Conservation (phyloP, 64 coral and sea anemone species). For the Actinia tenebrosa region DNA sequence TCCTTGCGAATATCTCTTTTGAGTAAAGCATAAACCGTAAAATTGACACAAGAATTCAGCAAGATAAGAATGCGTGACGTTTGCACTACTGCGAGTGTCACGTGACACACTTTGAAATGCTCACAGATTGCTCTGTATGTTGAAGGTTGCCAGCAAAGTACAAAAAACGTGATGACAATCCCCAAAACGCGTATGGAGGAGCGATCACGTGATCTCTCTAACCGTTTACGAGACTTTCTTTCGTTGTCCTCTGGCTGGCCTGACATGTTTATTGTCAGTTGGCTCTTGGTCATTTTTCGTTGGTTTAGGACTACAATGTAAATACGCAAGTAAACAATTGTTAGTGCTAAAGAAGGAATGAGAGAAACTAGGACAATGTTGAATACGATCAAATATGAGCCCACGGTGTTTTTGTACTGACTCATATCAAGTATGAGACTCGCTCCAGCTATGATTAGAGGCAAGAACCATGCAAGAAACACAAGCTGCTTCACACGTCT, state of each 20-base stretch:
- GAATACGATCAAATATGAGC: neutral
- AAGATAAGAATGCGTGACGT: slow-evolving; percentile 7
- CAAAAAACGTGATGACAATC: slow-evolving; percentile 1
- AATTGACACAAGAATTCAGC: neutral
- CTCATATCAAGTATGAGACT: neutral
- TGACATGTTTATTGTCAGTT: neutral
- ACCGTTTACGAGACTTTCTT: neutral
- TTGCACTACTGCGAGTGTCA: neutral
- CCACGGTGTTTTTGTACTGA: neutral
- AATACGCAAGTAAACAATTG: neutral
- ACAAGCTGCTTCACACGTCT: neutral
- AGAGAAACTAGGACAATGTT: neutral
- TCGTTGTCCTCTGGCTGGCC: neutral
- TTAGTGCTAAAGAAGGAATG: neutral
- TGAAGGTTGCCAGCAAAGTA: slow-evolving; percentile 8
- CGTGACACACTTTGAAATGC: neutral
- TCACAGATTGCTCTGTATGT: neutral
- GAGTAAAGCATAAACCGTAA: neutral
- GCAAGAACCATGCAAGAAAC: slow-evolving; percentile 17
- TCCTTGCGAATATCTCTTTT: slow-evolving; percentile 10
- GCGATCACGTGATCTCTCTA: neutral
- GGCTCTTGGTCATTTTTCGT: neutral
- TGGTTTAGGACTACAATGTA: neutral
- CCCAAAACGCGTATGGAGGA: neutral
- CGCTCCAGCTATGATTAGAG: slow-evolving; percentile 1